Percentiles rank a stretch among this genome's conserved stretches.
phyloP scores from a whole-genome alignment of 2,113 vertebrate species.

The Recurvirostra avosetta region DNA sequence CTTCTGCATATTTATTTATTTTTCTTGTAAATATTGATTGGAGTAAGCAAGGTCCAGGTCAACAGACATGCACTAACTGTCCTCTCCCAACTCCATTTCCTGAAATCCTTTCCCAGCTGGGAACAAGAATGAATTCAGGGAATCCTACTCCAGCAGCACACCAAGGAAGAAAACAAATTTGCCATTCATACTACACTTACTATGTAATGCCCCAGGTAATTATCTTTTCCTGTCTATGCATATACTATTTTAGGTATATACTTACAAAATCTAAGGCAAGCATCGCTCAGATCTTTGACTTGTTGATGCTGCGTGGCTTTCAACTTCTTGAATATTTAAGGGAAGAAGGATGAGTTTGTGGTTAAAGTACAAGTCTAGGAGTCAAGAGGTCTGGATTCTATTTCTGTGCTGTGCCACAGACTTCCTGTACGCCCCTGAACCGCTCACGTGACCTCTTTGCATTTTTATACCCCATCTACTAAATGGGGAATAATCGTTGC shows the following conservation, averaged over 20 bases:
- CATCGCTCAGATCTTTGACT: neutral
- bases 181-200: neutral
- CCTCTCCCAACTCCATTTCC: neutral
- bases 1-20: neutral
- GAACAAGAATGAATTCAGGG: neutral
- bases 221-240: neutral
- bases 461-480: slow-evolving; percentile 4
- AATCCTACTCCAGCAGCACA: neutral
- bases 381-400: slow-evolving; percentile 41
- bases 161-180: neutral
- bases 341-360: neutral
- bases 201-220: neutral
- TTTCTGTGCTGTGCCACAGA: slow-evolving; percentile 39
- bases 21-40: neutral
- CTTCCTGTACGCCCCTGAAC: neutral
- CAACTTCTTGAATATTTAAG: slow-evolving; percentile 7
- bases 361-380: slow-evolving; percentile 9
- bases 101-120: neutral
- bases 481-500: neutral
- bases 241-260: neutral
- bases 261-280: neutral
- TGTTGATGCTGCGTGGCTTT: neutral
- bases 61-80: neutral
- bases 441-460: neutral
- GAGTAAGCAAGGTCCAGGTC: neutral